Conservation (phyloP, 2,888 invertebrate genomes). For the Oligia strigilis region DNA sequence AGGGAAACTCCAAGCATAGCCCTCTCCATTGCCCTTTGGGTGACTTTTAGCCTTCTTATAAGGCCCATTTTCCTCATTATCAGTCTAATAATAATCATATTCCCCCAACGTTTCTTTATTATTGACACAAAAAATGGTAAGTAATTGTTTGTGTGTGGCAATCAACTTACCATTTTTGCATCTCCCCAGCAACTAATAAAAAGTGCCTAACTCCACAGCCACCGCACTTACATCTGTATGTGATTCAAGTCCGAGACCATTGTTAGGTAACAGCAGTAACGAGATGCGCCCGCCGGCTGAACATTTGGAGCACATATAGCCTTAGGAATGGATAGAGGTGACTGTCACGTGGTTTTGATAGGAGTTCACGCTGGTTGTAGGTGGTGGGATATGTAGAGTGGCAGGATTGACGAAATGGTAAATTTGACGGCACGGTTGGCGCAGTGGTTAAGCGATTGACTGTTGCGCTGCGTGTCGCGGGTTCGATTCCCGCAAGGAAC, state of each 20-base stretch:
- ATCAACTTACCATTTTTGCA: neutral
- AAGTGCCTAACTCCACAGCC: conserved; percentile 68
- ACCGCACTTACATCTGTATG: conserved; percentile 51
- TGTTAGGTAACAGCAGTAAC: conserved; percentile 86
- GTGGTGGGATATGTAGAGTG: neutral
- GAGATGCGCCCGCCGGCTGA: conserved; percentile 83
- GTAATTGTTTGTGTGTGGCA: no score
- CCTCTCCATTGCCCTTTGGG: no score
- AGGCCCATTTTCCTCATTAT: neutral
- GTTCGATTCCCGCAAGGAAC: no score
- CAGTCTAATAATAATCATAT: neutral
- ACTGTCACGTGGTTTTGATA: neutral
- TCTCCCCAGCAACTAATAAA: neutral
- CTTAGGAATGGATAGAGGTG: conserved; percentile 59
- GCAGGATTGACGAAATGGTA: neutral
- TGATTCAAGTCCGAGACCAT: conserved; percentile 74
- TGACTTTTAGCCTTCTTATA: no score
- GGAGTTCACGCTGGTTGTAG: neutral
- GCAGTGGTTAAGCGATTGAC: no score
- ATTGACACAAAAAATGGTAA: neutral
- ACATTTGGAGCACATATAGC: conserved; percentile 84
- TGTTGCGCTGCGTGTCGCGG: no score
- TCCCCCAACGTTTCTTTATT: neutral
- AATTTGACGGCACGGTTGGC: no score
- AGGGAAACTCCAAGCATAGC: no score